These are phyloP conservation scores for Rhynchopsitta pachyrhyncha DNA, from an alignment of 2,113 vertebrate species.

Conservation along the genomic window DNA sequence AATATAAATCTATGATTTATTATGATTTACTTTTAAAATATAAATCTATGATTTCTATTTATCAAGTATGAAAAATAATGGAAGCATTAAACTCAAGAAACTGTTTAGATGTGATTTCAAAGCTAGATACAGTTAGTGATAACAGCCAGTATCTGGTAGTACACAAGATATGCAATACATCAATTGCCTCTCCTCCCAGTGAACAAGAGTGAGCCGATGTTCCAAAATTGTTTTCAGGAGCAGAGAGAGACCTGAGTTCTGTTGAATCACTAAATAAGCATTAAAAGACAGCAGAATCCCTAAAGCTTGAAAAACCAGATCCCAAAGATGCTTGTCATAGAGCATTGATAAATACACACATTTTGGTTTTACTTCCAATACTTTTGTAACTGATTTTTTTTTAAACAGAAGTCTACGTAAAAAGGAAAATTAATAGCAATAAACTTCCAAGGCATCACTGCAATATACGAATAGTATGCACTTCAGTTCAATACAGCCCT, in stretches of 20 bases:
- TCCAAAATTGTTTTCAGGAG: not conserved
- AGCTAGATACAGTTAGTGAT: not conserved
- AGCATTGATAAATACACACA: not conserved
- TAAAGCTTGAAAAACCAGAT: not conserved
- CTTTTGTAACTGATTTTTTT: not conserved
- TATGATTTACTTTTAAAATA: too few species aligned
- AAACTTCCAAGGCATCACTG: not conserved
- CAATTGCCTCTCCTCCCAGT: accelerated
- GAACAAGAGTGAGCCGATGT: not conserved
- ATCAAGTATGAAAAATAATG: not conserved
- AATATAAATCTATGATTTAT: not conserved
- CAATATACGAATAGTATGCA: not conserved
- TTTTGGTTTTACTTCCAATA: not conserved
- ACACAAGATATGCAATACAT: not conserved
- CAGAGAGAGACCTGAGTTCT: not conserved
- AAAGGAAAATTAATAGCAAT: not conserved
- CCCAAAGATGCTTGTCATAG: not conserved
- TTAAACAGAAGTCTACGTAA: not conserved
- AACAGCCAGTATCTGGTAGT: not conserved
- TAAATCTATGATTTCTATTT: not conserved
- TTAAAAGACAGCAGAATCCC: not conserved
- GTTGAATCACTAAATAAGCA: not conserved
- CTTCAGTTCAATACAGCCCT: not conserved
- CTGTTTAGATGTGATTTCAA: not conserved
- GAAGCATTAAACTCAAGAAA: not conserved